phyloP scores from a whole-genome alignment of 2,797 vertebrate genomes.

The Melopsittacus undulatus region DNA sequence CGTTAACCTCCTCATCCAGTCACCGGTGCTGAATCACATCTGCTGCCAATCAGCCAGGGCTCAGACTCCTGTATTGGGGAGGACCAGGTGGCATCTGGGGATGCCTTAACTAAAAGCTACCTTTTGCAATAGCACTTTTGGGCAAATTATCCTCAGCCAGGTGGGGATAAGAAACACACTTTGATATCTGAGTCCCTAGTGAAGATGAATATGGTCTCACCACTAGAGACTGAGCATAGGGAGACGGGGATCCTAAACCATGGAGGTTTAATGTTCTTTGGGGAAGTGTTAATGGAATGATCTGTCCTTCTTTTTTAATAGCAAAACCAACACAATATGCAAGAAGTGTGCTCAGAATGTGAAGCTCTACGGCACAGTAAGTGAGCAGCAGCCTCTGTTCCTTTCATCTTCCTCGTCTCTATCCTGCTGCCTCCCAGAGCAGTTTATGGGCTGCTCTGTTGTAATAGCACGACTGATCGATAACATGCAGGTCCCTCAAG shows the following conservation, averaged over 20 bases:
- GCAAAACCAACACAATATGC: constrained; percentile 99
- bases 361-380: constrained; percentile 98
- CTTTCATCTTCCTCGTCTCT: background rate
- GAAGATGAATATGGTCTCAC: background rate
- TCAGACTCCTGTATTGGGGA: background rate
- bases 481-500: background rate
- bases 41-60: background rate
- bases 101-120: background rate
- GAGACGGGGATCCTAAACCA: background rate
- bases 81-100: background rate
- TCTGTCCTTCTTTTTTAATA: constrained; percentile 66
- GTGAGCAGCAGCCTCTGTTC: constrained; percentile 50
- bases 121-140: background rate
- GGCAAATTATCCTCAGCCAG: background rate
- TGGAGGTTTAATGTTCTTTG: background rate
- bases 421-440: background rate
- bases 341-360: constrained; percentile 99
- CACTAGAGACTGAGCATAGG: background rate
- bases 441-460: background rate
- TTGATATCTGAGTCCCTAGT: background rate
- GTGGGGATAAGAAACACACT: background rate
- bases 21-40: background rate
- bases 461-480: background rate
- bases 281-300: background rate
- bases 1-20: background rate